phyloP scores from a whole-genome alignment of 2,888 invertebrate genomes.

The Lochmaea crataegi region DNA sequence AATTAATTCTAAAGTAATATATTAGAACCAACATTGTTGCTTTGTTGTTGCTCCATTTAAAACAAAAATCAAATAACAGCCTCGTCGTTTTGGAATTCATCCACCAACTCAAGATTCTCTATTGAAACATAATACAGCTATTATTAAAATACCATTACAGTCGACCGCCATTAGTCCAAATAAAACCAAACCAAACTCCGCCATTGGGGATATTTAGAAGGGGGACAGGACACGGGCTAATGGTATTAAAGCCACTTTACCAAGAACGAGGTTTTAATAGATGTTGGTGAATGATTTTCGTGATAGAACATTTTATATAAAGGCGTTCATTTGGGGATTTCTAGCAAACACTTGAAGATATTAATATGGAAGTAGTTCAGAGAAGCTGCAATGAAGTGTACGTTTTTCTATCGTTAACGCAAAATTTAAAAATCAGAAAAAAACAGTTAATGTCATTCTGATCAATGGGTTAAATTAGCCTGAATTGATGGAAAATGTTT shows the following conservation, averaged over 20 bases:
- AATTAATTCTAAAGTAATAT: too few species aligned
- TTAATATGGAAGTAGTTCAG: too few species aligned
- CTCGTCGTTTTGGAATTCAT: not conserved
- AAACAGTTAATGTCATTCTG: too few species aligned
- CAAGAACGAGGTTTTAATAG: conserved; percentile 59
- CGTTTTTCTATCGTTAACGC: too few species aligned
- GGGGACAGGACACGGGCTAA: conserved; percentile 50
- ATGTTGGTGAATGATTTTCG: conserved; percentile 51
- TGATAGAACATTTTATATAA: conserved; percentile 44
- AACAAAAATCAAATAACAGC: not conserved
- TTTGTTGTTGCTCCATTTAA: not conserved
- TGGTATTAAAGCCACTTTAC: conserved; percentile 58
- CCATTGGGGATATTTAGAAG: conserved; percentile 51
- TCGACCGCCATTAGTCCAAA: conserved; percentile 61
- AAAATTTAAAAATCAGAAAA: too few species aligned
- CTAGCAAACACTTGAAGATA: not conserved
- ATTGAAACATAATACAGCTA: conserved; percentile 53
- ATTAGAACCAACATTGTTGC: too few species aligned
- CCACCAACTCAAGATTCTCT: not conserved
- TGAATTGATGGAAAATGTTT: too few species aligned
- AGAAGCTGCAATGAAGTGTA: too few species aligned
- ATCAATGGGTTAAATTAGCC: too few species aligned
- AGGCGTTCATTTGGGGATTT: conserved; percentile 33
- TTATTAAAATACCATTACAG: conserved; percentile 64
- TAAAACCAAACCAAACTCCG: conserved; percentile 56